Evolutionary conservation across 1,140 invertebrate species (phyloP), one percentile per base, ranked within the genome.

Genomic region (Leptoteleia sp.): DNA sequence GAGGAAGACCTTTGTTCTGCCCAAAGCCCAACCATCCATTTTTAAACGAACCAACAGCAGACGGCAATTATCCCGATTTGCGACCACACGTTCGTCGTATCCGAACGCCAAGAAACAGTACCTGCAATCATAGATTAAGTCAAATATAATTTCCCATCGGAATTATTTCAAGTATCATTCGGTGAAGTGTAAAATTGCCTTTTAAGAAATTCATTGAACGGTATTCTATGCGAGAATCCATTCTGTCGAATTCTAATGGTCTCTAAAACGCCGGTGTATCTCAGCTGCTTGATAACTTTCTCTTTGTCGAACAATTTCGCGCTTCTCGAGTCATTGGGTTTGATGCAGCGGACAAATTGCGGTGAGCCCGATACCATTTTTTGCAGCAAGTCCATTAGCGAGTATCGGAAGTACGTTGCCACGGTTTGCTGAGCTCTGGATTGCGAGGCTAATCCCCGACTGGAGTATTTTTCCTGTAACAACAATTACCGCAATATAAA

Each of bases 1-100:
- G 0, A 97, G 89, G 83, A 97, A 97, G 3, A 96, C 94, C 92
- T 96, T 96, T 0, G 94, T 94, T 81, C 94, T 94, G 13, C 95
- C 95, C n/a, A 96, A 88, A 7, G 94, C 94, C 93, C 94, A 96
- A 29, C 94, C 93, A 72, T 95, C 94, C 91, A 96, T 93, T 84
- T 93, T 93, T 0, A 96, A 83, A 52, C 94, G 91, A 5, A 95
- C 81, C 12, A 96, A 87, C 3, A 96, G 85, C 1, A 94, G 83
- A 6, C 92, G 91, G 85, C 94, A 95, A 72, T 93, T 93, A 72
- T 95, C 94, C 61, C 92, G 91, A 77, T 91, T 93, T 7, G 93
- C 91, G 7, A 93, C 89, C 0, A 95, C 91, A 52, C 92, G 88
- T 85, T 95, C 94, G 42, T 94, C 92, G 75, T 92, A 95, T 40